Evolutionary conservation across 2,797 vertebrate species (phyloP), one percentile per base, ranked within the genome.

Genomic region (Tolypeutes matacus): DNA sequence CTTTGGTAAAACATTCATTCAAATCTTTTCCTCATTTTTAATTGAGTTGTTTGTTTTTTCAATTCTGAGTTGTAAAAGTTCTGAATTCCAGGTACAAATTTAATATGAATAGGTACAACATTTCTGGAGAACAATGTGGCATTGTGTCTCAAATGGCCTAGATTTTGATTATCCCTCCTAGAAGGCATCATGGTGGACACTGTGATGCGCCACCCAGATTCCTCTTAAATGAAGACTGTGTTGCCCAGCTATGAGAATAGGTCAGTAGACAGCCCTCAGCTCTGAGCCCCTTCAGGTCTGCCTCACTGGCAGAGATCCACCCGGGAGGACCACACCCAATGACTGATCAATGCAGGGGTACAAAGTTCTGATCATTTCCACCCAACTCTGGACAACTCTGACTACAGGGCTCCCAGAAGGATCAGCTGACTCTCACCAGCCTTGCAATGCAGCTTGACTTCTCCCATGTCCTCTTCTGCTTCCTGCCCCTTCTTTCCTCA

Each of bases 81-180:
- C 62, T 84, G 80, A 58, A 76, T 81, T 89, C 31, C 78, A 75
- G 8, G 36, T 76, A 81, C 36, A 86, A 89, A 96, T n/a, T 46
- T 84, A 90, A 62, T 69, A 81, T n/a, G 46, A 85, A 85, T 64
- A 36, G 20, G 39, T 81, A 42, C 3, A 83, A 46, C 8, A 8
- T 46, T 46, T 46, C 46, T 46, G 46, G 46, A 46, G 46, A 46
- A 46, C 51, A 11, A 13, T 80, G 89, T 86, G 70, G 46, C 83
- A 96, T 89, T 62, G 36, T 60, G 49, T 83, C 92, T 89, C 34
- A 51, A 65, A 85, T 77, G 27, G 11, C 86, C 73, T 90, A 84
- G 75, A 46, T 92, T 89, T 69, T 64, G 31, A 14, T 14, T 69
- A n/a, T 72, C 23, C 39, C 10, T 83, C 42, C 53, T 82, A 58